Base-by-base conservation (phyloP, 2,888 invertebrate species). In the Drosophila maculinotata region DNA sequence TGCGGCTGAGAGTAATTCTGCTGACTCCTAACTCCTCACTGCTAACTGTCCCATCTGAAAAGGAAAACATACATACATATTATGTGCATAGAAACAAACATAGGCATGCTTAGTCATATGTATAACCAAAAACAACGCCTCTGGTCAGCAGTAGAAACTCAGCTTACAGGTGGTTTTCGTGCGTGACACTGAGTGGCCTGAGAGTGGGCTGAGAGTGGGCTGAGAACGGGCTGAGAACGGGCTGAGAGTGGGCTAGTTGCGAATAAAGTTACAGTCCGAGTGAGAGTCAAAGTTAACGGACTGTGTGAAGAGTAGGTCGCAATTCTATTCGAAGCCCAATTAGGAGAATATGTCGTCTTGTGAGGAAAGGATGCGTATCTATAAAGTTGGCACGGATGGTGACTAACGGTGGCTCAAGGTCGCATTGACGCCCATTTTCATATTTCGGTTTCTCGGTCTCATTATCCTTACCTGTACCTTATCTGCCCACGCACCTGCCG, bases 111-210 rank as follows among this genome's bases (percentile, higher is more conserved):
- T 17, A 47, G 39, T 56, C 52, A 33, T 36, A 33, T 31, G 47
- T 25, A 41, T 39, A 62, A 41, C 33, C 48, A 62, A 52, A 28
- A 14, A 20, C 42, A 23, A 39, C 10, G 66, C 33, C 47, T 15
- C 17, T 66, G 65, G 65, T 30, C 67, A 45, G 17, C 28, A 44
- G 35, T 15, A 17, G 7, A 20, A 4, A 20, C 20, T 64, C 31
- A 38, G 56, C 59, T 72, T 70, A 71, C 70, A 70, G 70, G 70
- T 70, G 70, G 70, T 72, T 70, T 33, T 35, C 12, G 23, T 25
- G 48, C 10, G 33, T 25, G 14, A 26, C 14, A 14, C 33, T 33
- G 14, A 33, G 14, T 33, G 33, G n/a, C n/a, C n/a, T n/a, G n/a
- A n/a, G n/a, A n/a, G n/a, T n/a, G n/a, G 33, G 33, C 7, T 12